Base-by-base conservation (phyloP, 2,888 invertebrate genomes). In the Incurvaria masculella region DNA sequence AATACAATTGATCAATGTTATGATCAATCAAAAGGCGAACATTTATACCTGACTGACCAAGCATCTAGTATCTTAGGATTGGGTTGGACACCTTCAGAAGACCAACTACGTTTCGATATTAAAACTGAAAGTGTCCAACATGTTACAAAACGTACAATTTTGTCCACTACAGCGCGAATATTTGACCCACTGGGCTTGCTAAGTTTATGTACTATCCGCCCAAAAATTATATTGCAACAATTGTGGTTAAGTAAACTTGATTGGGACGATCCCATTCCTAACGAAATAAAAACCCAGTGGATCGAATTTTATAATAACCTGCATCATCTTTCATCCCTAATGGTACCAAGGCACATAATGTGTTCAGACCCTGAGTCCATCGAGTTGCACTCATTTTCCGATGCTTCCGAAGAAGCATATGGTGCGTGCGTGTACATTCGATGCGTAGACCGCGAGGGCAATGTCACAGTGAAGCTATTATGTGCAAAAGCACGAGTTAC, bases 401-500 rank as follows among this genome's bases (percentile, higher is more conserved):
- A 58, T 42, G 56, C 58, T 2, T 54, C 54, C 0, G 47, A 55
- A 26, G 20, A 39, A 10, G 59, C 56, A 10, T 56, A 54, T 42
- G 56, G 55, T 17, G 53, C 55, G 2, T 55, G 55, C n/a, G 53
- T 53, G 2, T 60, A 58, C 46, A 19, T 60, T 16, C 50, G 55
- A 1, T 50, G 50, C 4, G 6, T 26, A 10, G 26, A 44, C n/a
- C 33, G 18, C 18, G 19, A 49, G 20, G 47, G 21, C 4, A 48
- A 18, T 14, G 23, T 56, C 3, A 44, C 33, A 5, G 47, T 55
- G 2, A 47, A 49, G 2, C 49, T 61, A n/a, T 44, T 61, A 17
- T 54, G 50, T 41, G 50, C 58, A 1, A 62, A 61, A 45, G 45
- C 55, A 17, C 54, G 53, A 20, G 55, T 60, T 2, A 57, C 60